These are phyloP conservation scores for Limonius californicus DNA, from an alignment of 1,140 invertebrate genomes.

Conservation along the genomic window DNA sequence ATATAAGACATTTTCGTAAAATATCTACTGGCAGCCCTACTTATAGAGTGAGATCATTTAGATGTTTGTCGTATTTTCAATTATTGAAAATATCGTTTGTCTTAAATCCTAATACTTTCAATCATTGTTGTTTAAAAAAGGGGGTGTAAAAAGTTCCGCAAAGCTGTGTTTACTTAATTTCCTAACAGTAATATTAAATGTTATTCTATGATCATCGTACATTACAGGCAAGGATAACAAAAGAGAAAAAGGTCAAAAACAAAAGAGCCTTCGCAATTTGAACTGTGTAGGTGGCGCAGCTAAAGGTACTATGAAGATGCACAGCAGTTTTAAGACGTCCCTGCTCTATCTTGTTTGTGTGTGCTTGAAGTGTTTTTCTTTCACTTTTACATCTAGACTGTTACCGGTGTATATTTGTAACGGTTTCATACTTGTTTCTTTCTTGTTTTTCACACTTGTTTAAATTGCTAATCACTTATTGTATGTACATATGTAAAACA, in stretches of 20 bases:
- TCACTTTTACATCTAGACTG: not conserved
- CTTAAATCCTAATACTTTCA: no score
- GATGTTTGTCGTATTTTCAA: no score
- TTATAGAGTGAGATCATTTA: no score
- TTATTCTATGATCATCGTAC: conserved; percentile 29
- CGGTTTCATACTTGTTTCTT: no score
- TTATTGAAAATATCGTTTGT: no score
- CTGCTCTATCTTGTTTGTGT: conserved; percentile 22
- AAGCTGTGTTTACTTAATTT: not conserved
- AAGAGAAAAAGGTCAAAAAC: conserved; percentile 55
- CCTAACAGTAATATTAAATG: not conserved
- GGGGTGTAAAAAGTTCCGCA: not conserved
- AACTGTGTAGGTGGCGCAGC: conserved; percentile 65
- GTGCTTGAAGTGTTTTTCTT: not conserved
- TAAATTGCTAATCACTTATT: not conserved
- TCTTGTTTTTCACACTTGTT: no score
- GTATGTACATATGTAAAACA: not conserved
- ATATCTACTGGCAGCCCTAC: no score
- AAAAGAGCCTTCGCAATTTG: conserved; percentile 60
- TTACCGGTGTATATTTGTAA: not conserved
- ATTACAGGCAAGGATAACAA: conserved; percentile 61
- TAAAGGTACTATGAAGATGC: conserved; percentile 56
- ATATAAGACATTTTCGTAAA: no score
- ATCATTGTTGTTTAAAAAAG: no score
- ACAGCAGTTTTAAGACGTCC: conserved; percentile 11